Conservation (phyloP, 2,113 vertebrate species). For the Puma concolor region DNA sequence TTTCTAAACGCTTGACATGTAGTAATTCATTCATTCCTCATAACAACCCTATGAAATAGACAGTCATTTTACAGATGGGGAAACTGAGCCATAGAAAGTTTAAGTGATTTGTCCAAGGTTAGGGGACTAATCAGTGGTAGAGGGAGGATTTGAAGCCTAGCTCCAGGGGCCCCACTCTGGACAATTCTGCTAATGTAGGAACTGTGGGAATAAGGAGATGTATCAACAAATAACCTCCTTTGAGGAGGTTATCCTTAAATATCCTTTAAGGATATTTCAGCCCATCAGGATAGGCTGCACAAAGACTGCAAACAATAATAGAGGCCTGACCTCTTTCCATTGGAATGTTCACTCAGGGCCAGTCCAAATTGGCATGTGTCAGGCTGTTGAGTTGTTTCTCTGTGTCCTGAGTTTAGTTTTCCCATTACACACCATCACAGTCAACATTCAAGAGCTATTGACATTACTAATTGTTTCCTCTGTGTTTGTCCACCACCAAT, state of each 20-base stretch:
- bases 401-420: not conserved
- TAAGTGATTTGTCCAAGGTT: not conserved
- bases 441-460: not conserved
- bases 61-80: not conserved
- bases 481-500: not conserved
- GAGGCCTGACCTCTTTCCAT: not conserved
- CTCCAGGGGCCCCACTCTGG: not conserved
- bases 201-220: not conserved
- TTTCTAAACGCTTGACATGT: not conserved
- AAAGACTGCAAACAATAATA: not conserved
- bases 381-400: not conserved
- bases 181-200: not conserved
- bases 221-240: not conserved
- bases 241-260: not conserved
- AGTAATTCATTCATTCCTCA: slow-evolving; percentile 22
- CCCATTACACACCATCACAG: not conserved
- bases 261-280: not conserved
- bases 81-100: not conserved
- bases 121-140: not conserved
- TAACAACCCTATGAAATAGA: not conserved
- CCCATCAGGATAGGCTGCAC: not conserved
- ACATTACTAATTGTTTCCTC: not conserved
- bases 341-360: not conserved
- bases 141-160: not conserved
- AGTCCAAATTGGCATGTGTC: not conserved